Conservation (phyloP, 1,140 invertebrate genomes). For the Caligus rogercresseyi region DNA sequence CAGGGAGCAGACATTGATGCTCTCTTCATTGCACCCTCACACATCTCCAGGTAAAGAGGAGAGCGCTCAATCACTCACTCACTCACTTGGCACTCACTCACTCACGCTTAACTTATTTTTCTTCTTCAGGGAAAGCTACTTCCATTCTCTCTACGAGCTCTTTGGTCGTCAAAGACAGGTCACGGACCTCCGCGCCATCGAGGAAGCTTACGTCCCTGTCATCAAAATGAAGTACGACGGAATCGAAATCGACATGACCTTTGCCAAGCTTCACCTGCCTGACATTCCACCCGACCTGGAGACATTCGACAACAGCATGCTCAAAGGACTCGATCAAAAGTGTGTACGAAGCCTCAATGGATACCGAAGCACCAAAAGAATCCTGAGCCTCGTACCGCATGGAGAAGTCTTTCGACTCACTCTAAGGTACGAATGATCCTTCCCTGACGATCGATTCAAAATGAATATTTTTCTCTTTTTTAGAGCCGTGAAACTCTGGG, state of each 20-base stretch:
- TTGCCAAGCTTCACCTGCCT: slow-evolving; percentile 1
- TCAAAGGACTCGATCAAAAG: slow-evolving; percentile 5
- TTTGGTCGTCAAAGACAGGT: slow-evolving; percentile 4
- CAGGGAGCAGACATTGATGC: slow-evolving; percentile 16
- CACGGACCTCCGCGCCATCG: slow-evolving; percentile 12
- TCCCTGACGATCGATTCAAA: no score
- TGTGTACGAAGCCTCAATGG: slow-evolving; percentile 14
- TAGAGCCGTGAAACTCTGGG: slow-evolving; percentile 16
- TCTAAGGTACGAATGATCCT: not conserved
- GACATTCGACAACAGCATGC: not conserved
- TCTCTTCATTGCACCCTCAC: slow-evolving; percentile 8
- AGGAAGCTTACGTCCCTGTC: slow-evolving; percentile 16
- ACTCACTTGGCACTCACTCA: not conserved
- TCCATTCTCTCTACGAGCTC: slow-evolving; percentile 6
- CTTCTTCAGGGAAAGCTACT: slow-evolving; percentile 10
- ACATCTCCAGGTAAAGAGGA: not conserved
- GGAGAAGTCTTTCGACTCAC: not conserved
- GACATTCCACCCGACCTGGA: slow-evolving; percentile 7
- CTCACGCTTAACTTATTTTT: not conserved
- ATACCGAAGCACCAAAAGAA: slow-evolving; percentile 4
- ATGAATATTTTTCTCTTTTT: no score
- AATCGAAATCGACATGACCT: slow-evolving; percentile 15
- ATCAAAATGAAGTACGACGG: slow-evolving; percentile 6
- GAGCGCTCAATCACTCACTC: not conserved
- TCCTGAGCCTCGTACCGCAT: slow-evolving; percentile 11